Evolutionary conservation across 2,113 vertebrate species (phyloP), one percentile per base, ranked within the genome.

Genomic region (Opisthocomus hoazin): DNA sequence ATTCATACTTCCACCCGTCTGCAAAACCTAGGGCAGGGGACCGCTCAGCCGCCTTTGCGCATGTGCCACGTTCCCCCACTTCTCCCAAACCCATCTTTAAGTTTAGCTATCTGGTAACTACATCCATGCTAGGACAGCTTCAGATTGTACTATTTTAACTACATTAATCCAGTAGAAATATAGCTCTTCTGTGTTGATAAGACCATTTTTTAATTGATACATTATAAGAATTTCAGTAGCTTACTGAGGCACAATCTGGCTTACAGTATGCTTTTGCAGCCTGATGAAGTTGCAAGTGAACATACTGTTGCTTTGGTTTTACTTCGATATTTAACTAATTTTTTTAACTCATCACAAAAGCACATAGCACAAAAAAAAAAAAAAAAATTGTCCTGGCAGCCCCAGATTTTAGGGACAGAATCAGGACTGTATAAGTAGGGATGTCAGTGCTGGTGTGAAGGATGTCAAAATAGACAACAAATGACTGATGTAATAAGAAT

Each of bases 21-120:
- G 54, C 39, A 76, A 34, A 73, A 60, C 10, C 14, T 20, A 30
- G 48, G 61, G n/a, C 39, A 86, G 34, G n/a, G 12, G 17, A 27
- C 1, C 0, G 5, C 26, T 57, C 0, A 0, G 27, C 39, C 1
- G 0, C n/a, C 30, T 27, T 27, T 36, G 45, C 2, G 0, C 17
- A 2, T 15, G 41, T 68, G 68, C 16, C 15, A 21, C 0, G 0
- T 20, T 27, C 20, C 69, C 39, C 14, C 3, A 12, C 71, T 73
- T 45, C 53, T 87, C 74, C n/a, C 56, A 89, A 43, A 60, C 19
- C 14, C 16, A 23, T 26, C 43, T 68, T 36, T 53, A 58, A 16
- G 27, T 84, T 53, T 43, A 70, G 56, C 68, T 65, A 15, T n/a
- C 27, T n/a, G 32, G 11, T 48, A 64, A 57, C 56, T 75, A 30